Base-by-base conservation (phyloP, 1,140 invertebrate genomes). In the Laupala kohalensis region DNA sequence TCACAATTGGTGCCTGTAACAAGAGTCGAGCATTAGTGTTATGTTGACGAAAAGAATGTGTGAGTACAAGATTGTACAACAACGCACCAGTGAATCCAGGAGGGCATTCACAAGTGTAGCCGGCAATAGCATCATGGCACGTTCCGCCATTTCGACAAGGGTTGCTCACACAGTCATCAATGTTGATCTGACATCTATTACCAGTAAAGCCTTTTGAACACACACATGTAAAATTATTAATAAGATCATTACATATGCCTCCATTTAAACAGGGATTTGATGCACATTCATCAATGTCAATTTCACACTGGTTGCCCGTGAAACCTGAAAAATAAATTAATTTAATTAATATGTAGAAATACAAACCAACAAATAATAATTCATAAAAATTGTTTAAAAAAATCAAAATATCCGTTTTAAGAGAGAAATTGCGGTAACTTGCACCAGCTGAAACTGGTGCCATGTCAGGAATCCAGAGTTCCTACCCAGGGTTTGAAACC, bases 211-310 rank as follows among this genome's bases (percentile, higher is more conserved):
- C 93, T 74, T 90, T 86, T 0, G 92, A 88, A 78, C 93, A 95
- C 6, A 87, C 88, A 79, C 94, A 96, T 69, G 89, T 88, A 78
- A 94, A 96, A 0, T 89, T 88, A 75, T 95, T 94, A 79, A 95
- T 92, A 77, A 92, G 84, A 78, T 96, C 93, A 67, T 89, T 90
- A 79, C 93, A 96, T 6, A 88, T 86, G 12, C 92, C 93, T 13
- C 89, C 89, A 79, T 96, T 96, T 62, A 93, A 78, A 77, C 95
- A 97, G 0, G 94, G 94, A 77, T 89, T 90, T 69, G 91, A 87
- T 19, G 89, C 88, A 80, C 95, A 97, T 79, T 97, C 94, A 79
- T 96, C 92, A 65, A 94, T 92, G 79, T 96, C 93, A 27, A 93
- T 89, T 80, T 96, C 92, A 79, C 95, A 96, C 77, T 95, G 92